Base-by-base conservation (phyloP, 2,888 invertebrate species). In the Beris morrisii region DNA sequence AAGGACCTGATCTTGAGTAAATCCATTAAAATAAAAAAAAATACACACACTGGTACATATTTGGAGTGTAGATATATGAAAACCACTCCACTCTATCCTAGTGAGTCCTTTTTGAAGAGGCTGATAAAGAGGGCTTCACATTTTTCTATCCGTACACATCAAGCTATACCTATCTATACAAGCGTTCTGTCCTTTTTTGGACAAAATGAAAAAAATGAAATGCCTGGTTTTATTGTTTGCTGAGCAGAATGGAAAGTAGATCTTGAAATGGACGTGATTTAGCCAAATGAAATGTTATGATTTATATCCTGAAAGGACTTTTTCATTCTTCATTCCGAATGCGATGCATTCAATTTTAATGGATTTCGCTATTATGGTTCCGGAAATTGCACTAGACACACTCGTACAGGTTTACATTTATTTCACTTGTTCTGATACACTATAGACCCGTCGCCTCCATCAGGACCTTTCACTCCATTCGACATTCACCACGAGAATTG, bases 231-330 rank as follows among this genome's bases (percentile, higher is more conserved):
- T 46, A 45, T 45, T 46, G 57, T 58, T 45, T 45, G 57, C 30
- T 58, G 57, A 45, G 45, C n/a, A 58, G 45, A 58, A 58, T 46
- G 57, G 46, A 58, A 45, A 45, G 45, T 45, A 22, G 57, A 58
- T 58, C 45, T 58, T 28, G 45, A 45, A 58, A 58, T 58, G 57
- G 57, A 46, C 46, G 45, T 58, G 57, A 58, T 58, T 58, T 58
- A 44, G 11, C 45, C 32, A 22, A 45, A 28, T 44, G 45, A 44
- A 58, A 58, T 58, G 45, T 45, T 58, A 58, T 58, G 46, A 58
- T 58, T 45, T 58, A 58, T 58, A 45, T 58, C 45, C 6, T 58
- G 45, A 45, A 58, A 58, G 22, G 22, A 28, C 57, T 56, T 38
- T 22, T 38, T 56, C 38, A 56, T 56, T 56, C 38, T 15, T 48